phyloP scores from a whole-genome alignment of 2,888 invertebrate genomes.

The Eugnorisma glareosa region DNA sequence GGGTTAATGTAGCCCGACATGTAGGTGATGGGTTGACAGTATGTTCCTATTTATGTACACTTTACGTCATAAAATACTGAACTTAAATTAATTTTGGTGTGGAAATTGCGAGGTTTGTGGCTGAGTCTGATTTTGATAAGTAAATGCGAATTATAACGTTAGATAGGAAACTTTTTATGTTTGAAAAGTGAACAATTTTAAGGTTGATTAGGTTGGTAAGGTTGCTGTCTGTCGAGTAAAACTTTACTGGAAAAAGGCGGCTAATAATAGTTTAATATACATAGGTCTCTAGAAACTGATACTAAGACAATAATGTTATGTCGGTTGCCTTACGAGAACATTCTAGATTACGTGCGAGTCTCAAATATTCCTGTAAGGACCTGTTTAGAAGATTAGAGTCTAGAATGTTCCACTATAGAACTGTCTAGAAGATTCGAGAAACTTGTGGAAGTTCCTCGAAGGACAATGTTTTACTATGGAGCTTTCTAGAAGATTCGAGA shows the following conservation, averaged over 20 bases:
- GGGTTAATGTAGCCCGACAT: slow-evolving; percentile 33
- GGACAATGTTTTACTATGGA: no score
- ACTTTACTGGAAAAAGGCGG: background rate
- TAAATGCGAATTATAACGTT: background rate
- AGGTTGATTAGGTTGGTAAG: background rate
- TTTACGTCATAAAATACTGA: slow-evolving; percentile 24
- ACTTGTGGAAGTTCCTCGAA: no score
- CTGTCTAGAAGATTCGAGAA: no score
- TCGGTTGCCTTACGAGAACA: no score
- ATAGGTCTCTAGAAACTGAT: background rate
- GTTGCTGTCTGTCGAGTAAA: background rate
- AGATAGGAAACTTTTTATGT: background rate
- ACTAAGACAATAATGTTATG: no score
- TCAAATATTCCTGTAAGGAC: no score
- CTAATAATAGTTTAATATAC: background rate
- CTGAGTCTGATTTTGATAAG: background rate
- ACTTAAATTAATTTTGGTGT: background rate
- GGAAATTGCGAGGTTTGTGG: background rate
- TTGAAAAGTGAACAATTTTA: background rate
- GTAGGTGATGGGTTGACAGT: slow-evolving; percentile 35
- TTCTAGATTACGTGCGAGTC: no score
- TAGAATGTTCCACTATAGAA: no score
- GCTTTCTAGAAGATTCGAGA: no score
- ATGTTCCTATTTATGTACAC: slow-evolving; percentile 9
- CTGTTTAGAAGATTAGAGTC: no score